Evolutionary conservation across 2,888 invertebrate species (phyloP).

Genomic region (Nephrotoma appendiculata): DNA sequence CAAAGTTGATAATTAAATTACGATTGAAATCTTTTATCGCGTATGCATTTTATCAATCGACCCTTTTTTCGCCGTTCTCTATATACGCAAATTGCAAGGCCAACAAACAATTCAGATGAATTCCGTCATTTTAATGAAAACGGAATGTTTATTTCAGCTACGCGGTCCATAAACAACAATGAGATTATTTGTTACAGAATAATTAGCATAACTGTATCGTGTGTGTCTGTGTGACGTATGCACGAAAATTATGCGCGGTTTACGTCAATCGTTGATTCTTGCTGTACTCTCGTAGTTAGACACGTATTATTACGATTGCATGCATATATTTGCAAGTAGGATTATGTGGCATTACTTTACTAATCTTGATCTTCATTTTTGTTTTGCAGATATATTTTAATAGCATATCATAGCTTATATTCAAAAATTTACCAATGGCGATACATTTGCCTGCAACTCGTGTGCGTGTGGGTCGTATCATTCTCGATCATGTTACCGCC

Average conservation of each 20-base stretch:
- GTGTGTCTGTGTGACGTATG: not conserved
- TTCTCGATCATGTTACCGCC: conserved; percentile 63
- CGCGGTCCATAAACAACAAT: not conserved
- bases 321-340: not conserved
- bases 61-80: not conserved
- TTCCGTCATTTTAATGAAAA: not conserved
- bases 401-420: conserved; percentile 68
- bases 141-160: not conserved
- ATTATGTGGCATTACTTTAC: not conserved
- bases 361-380: conserved; percentile 4
- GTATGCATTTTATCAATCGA: not conserved
- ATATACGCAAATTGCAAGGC: not conserved
- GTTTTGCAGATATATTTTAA: conserved; percentile 62
- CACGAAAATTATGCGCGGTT: not conserved
- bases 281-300: not conserved
- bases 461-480: conserved; percentile 65
- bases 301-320: not conserved
- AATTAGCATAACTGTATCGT: not conserved
- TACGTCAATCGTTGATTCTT: not conserved
- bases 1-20: not conserved
- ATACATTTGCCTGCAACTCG: conserved; percentile 62
- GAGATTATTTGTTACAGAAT: not conserved
- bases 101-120: not conserved
- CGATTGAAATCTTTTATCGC: not conserved
- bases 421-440: conserved; percentile 57